Evolutionary conservation across 2,888 invertebrate species (phyloP), one percentile per base, ranked within the genome.

Genomic region (Idaea straminata): DNA sequence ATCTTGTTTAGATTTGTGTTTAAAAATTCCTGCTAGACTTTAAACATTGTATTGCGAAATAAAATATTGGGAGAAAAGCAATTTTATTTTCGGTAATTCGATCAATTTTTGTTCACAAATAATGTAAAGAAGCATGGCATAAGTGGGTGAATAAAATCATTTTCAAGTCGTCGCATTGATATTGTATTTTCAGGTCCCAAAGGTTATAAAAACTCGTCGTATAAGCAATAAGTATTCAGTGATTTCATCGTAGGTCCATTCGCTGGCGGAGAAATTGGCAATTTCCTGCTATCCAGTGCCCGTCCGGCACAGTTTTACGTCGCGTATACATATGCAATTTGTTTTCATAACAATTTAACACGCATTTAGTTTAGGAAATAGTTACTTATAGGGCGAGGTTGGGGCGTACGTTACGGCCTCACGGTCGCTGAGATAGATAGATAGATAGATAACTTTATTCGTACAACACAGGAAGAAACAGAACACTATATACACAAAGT

Each of bases 261-360:
- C 66, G 70, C 74, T 75, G 70, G 70, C 70, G 77, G 78, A 83
- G 85, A 86, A 89, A 90, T 89, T 89, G 88, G 75, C 89, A 89
- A 90, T 90, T 89, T 89, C 88, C 87, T 77, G 79, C 68, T 16
- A 47, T 74, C 78, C 79, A 75, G 73, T 77, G 78, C 72, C 68
- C 67, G 64, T 58, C 70, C 74, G 76, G 77, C 78, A 77, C 77
- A 74, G 74, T 79, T 83, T 79, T 77, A 77, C 78, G 74, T 76
- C 72, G 63, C 65, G 68, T 70, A 66, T 71, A 73, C 70, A 69
- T 74, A 69, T 78, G 76, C 79, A 80, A 81, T 80, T 79, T 75
- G 78, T 77, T 80, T 78, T 77, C 75, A 79, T 80, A 78, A 75
- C 75, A 73, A 74, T 70, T 71, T 69, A 65, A 68, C 59, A 61